Conservation (phyloP, 2,888 invertebrate species). For the Hartigia nigra region DNA sequence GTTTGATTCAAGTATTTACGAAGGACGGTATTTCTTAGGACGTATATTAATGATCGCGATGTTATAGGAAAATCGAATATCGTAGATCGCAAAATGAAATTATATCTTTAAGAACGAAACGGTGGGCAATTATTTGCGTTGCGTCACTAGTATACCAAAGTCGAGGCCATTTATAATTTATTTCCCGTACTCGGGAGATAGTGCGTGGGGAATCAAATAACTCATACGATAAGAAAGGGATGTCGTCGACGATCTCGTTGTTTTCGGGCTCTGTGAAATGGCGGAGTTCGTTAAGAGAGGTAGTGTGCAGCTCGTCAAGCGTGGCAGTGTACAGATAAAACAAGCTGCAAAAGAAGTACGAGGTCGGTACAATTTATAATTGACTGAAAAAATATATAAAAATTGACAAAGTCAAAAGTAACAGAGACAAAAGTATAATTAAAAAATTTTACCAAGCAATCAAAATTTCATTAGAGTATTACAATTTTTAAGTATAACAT, state of each 20-base stretch:
- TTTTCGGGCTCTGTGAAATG: constrained; percentile 53
- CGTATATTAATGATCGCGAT: neutral
- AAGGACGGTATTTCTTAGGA: neutral
- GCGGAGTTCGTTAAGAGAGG: constrained; percentile 60
- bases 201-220: constrained; percentile 39
- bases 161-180: constrained; percentile 46
- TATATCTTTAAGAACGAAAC: neutral
- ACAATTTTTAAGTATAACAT: neutral
- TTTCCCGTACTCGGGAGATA: constrained; percentile 39
- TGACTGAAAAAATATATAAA: neutral
- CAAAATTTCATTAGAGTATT: neutral
- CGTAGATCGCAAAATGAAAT: neutral
- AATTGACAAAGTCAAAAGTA: neutral
- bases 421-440: neutral
- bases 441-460: neutral
- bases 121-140: constrained; percentile 25
- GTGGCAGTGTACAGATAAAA: constrained; percentile 69
- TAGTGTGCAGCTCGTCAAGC: constrained; percentile 64
- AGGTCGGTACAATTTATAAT: constrained; percentile 59
- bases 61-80: neutral
- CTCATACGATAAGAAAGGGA: constrained; percentile 25
- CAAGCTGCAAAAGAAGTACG: constrained; percentile 69
- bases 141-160: constrained; percentile 41
- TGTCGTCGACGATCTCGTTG: constrained; percentile 34
- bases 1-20: neutral